Percentiles rank a stretch among this genome's conserved stretches.
Conservation (phyloP, 2,113 vertebrate genomes). For the Takifugu bimaculatus region DNA sequence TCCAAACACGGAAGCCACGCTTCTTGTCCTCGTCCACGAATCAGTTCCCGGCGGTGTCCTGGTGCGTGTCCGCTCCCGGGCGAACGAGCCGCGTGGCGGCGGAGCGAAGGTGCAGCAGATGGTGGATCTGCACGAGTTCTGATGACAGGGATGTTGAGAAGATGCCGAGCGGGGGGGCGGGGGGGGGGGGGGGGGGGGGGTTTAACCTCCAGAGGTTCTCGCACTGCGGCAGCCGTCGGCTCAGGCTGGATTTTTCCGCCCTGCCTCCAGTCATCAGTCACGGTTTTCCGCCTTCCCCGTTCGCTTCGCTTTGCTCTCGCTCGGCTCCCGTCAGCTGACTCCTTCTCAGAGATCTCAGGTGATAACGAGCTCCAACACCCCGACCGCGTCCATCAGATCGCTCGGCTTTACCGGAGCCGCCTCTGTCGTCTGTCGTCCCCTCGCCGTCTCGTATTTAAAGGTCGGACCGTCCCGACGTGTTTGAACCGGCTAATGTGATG, state of each 20-base stretch:
- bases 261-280: constrained; percentile 18
- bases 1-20: not conserved
- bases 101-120: constrained; percentile 59
- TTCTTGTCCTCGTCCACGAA: not conserved
- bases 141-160: constrained; percentile 60
- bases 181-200: constrained; percentile 58
- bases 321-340: not conserved
- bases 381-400: too few species aligned
- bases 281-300: constrained; percentile 17
- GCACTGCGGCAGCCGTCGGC: constrained; percentile 48
- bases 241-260: constrained; percentile 14
- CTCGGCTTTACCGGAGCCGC: too few species aligned
- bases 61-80: constrained; percentile 44
- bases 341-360: not conserved
- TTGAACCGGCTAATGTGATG: constrained; percentile 46
- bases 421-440: not conserved
- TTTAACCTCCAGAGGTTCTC: constrained; percentile 70
- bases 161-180: constrained; percentile 61
- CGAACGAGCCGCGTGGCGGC: constrained; percentile 28
- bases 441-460: constrained; percentile 35
- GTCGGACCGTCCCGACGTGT: constrained; percentile 14
- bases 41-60: constrained; percentile 26
- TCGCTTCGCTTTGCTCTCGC: not conserved
- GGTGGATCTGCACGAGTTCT: constrained; percentile 59
- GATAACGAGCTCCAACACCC: too few species aligned